Base-by-base conservation (phyloP, 2,113 vertebrate species). In the Menidia beryllina region DNA sequence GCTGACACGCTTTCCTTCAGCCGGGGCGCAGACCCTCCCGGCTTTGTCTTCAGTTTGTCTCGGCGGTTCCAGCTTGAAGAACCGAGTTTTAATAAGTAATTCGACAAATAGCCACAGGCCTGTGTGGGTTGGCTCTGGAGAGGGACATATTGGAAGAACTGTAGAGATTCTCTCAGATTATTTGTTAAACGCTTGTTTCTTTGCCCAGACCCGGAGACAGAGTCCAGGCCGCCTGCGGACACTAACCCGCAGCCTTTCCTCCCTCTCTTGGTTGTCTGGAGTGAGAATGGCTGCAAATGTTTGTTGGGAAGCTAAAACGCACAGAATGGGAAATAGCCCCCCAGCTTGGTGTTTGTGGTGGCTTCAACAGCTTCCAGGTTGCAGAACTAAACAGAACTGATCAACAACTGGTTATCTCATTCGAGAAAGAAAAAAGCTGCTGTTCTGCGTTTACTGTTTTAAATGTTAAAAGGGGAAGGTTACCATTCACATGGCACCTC, bases 51-150 rank as follows among this genome's bases (percentile, higher is more conserved):
- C 25, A 36, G 55, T 84, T 69, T 66, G 69, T 73, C 51, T 71
- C 58, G 62, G 59, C 53, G 21, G 25, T 36, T 69, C 47, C 67
- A 55, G 74, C 75, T 69, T 70, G 69, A 48, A 73, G 51, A 71
- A 20, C 39, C 13, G 53, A 67, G 56, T 25, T 65, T 51, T 69
- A 72, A 81, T 82, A 70, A 61, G 54, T 81, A 69, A 56, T 81
- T 73, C 25, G 71, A 76, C 83, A 85, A 84, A 88, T 71, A 84
- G 88, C 86, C 63, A 39, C 54, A 85, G 81, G 86, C 79, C 63
- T 79, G 77, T 84, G 72, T 86, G 75, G 36, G 49, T 82, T 86
- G 79, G 81, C 81, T 71, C 52, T 13, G 20, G 19, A 26, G 21
- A 67, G 60, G 39, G 61, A 61, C 30, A 68, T 63, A 79, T 83